A percentile compares a stretch with the other conserved stretches of the same genome.
These are phyloP conservation scores for Tilapia sparmanii DNA, from an alignment of 2,113 vertebrate species.

Conservation along the genomic window DNA sequence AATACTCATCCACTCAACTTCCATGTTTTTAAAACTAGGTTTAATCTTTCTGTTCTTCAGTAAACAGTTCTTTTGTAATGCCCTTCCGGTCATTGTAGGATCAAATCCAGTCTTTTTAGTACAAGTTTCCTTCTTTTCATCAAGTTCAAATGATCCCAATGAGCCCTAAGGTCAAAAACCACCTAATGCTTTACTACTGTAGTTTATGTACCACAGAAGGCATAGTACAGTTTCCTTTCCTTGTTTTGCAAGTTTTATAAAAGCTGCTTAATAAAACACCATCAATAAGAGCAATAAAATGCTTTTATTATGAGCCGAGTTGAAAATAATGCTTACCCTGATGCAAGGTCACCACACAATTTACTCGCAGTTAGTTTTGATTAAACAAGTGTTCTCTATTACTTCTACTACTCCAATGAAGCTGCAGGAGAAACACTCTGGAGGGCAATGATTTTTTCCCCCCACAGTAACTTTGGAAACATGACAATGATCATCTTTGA, in stretches of 20 bases:
- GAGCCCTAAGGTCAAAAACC: neutral
- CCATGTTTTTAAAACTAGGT: neutral
- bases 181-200: neutral
- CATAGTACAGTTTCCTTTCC: neutral
- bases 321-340: neutral
- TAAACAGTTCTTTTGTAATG: neutral
- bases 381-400: conserved; percentile 7
- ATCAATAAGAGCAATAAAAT: neutral
- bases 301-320: neutral
- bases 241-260: neutral
- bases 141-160: neutral
- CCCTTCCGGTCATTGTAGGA: neutral
- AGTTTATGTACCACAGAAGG: neutral
- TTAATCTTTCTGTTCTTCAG: neutral
- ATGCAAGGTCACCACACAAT: neutral
- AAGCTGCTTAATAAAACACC: neutral
- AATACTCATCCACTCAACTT: neutral
- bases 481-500: neutral
- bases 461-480: neutral
- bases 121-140: neutral
- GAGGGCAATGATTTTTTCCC: neutral
- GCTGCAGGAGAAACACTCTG: neutral
- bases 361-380: neutral
- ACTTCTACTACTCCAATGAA: neutral
- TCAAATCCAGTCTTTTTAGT: neutral